Base-by-base conservation (phyloP, 2,113 vertebrate species). In the Hoplias malabaricus region DNA sequence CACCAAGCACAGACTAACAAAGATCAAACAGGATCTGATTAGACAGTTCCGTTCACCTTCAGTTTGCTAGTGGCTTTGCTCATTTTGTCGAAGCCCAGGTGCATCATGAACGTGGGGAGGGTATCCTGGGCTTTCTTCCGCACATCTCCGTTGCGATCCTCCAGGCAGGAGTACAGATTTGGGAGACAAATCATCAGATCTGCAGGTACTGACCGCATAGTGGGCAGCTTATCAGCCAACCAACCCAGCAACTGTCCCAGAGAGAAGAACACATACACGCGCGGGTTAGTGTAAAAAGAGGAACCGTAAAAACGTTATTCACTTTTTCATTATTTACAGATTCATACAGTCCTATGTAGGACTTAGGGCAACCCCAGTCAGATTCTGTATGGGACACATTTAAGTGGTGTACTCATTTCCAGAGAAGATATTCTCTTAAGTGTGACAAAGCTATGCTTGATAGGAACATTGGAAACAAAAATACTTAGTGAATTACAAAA, bases 31-130 rank as follows among this genome's bases (percentile, higher is more conserved):
- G 10, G 23, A 9, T 23, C 1, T 19, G 16, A n/a, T 48, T 9
- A 1, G 2, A 10, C 48, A 68, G 14, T 61, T 3, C 4, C 12
- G 25, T 9, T 3, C 10, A 99, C 97, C 93, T 99, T 99, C 53
- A 98, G 92, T 86, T 98, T 99, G 46, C 92, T 87, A 0, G 97
- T 93, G 23, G 96, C 95, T 86, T 98, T 99, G 80, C 75, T 87
- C 97, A 99, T 99, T 85, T 99, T 99, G 77, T 99, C 97, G 81
- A 94, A 97, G 56, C 96, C 92, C 75, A 99, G 92, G 81, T 99
- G 98, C 96, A 99, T 99, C 98, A 99, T 99, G 73, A 99, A 99
- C 82, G 92, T 93, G 0, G 97, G 96, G 73, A 99, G 85, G 3
- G 96, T 96, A 54, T 98, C 97, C 86, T 99, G 98, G 0, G 97